Evolutionary conservation across 2,888 invertebrate genomes (phyloP).

Genomic region (Amorpha juglandis): DNA sequence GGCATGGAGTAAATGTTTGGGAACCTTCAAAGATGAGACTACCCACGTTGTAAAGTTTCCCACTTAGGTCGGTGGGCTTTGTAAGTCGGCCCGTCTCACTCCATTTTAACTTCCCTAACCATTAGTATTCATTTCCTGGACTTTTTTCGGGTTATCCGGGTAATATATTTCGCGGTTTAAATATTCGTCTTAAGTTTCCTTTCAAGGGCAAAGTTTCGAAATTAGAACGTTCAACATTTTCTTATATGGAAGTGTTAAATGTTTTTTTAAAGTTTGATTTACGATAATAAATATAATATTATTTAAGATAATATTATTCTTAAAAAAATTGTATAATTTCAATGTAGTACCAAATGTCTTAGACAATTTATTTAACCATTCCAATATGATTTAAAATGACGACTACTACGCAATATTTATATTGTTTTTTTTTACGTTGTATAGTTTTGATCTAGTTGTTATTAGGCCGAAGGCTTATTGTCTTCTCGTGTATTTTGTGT

Average conservation of each 20-base stretch:
- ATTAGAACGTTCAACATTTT: background rate
- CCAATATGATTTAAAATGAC: too few relatives aligned
- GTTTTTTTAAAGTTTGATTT: too few relatives aligned
- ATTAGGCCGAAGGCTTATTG: too few relatives aligned
- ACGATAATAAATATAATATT: too few relatives aligned
- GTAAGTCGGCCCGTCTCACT: slow-evolving; percentile 40
- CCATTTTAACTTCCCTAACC: slow-evolving; percentile 36
- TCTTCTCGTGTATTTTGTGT: too few relatives aligned
- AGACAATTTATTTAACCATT: too few relatives aligned
- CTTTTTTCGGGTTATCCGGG: slow-evolving; percentile 37
- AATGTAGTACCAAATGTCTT: too few relatives aligned
- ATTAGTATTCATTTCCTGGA: slow-evolving; percentile 51
- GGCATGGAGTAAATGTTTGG: slow-evolving; percentile 30
- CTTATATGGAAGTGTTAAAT: background rate
- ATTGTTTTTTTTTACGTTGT: too few relatives aligned
- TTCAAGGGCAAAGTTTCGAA: background rate
- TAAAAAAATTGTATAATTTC: too few relatives aligned
- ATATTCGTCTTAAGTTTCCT: background rate
- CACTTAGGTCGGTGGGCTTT: slow-evolving; percentile 40
- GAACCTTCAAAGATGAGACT: slow-evolving; percentile 32
- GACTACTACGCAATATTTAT: too few relatives aligned
- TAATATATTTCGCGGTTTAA: background rate
- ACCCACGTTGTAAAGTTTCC: slow-evolving; percentile 36
- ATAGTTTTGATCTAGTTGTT: too few relatives aligned
- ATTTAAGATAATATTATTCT: too few relatives aligned